These are phyloP conservation scores for Amblyteles armatorius DNA, from an alignment of 2,888 invertebrate species.

Conservation along the genomic window DNA sequence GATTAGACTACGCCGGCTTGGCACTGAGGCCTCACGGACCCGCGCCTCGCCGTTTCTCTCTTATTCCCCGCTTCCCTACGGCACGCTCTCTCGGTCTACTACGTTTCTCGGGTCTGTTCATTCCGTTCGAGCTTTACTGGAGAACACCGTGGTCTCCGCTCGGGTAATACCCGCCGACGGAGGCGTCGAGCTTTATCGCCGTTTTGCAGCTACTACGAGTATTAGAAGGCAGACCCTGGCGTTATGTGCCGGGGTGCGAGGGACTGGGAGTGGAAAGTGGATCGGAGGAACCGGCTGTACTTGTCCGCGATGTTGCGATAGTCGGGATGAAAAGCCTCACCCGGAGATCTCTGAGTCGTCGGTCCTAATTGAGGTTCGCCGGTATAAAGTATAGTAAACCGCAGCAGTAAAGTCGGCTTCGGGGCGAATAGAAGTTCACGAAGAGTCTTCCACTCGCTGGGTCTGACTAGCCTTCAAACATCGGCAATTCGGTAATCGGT, in stretches of 20 bases:
- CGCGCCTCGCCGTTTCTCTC: slow-evolving; percentile 16
- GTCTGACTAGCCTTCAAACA: background rate
- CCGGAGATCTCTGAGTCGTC: slow-evolving; percentile 18
- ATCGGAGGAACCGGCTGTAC: slow-evolving; percentile 38
- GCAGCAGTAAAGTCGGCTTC: slow-evolving; percentile 14
- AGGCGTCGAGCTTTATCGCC: slow-evolving; percentile 68
- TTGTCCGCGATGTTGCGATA: slow-evolving; percentile 41
- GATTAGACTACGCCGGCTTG: slow-evolving; percentile 67
- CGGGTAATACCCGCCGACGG: slow-evolving; percentile 42
- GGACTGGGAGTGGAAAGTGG: slow-evolving; percentile 27
- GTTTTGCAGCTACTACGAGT: slow-evolving; percentile 68
- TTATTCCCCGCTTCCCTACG: slow-evolving; percentile 33
- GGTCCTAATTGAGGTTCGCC: slow-evolving; percentile 62
- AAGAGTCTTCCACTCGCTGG: background rate
- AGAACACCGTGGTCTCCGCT: slow-evolving; percentile 48
- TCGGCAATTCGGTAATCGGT: slow-evolving; percentile 20
- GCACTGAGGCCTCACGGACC: slow-evolving; percentile 48
- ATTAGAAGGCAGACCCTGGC: slow-evolving; percentile 49
- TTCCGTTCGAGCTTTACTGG: slow-evolving; percentile 53
- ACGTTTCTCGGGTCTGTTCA: slow-evolving; percentile 29
- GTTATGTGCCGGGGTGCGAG: slow-evolving; percentile 25
- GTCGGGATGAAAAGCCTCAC: slow-evolving; percentile 25
- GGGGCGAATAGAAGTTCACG: slow-evolving; percentile 9
- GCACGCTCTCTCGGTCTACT: slow-evolving; percentile 39
- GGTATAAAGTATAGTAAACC: slow-evolving; percentile 16